phyloP scores from a whole-genome alignment of 2,113 vertebrate species.

The Pampusana beccarii region DNA sequence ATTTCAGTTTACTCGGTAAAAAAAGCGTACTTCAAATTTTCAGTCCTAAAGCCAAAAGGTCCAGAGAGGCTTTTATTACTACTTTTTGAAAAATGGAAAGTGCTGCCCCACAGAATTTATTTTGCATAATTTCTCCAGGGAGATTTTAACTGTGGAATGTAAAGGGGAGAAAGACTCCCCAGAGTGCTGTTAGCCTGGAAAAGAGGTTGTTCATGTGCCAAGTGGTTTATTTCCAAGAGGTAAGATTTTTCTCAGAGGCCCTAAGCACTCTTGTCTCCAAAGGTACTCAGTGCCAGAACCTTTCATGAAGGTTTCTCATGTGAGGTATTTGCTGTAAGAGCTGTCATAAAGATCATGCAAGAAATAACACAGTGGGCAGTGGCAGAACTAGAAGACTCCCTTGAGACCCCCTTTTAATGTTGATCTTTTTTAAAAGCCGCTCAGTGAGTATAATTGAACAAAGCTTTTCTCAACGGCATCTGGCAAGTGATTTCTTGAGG shows the following conservation, averaged over 20 bases:
- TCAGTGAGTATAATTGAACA: neutral
- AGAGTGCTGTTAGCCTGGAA: neutral
- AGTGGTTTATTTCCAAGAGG: neutral
- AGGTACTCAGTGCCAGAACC: neutral
- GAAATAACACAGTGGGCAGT: neutral
- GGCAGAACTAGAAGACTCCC: neutral
- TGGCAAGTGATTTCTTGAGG: neutral
- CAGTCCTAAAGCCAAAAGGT: neutral
- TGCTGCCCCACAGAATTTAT: neutral
- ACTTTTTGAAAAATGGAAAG: conserved; percentile 6
- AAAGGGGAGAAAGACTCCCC: neutral
- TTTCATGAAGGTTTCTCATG: conserved; percentile 25
- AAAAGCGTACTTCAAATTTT: neutral
- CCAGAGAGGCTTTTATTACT: neutral
- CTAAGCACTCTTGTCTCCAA: neutral
- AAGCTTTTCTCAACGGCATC: neutral
- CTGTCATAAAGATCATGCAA: neutral
- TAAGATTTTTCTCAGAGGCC: conserved; percentile 1
- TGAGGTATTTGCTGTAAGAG: neutral
- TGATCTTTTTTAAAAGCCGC: neutral
- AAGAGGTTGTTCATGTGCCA: neutral
- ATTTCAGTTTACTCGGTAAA: neutral
- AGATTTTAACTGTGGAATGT: neutral
- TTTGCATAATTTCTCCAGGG: neutral
- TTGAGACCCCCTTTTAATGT: neutral